Evolutionary conservation across 2,797 vertebrate genomes (phyloP).

Genomic region (Knipowitschia caucasica): DNA sequence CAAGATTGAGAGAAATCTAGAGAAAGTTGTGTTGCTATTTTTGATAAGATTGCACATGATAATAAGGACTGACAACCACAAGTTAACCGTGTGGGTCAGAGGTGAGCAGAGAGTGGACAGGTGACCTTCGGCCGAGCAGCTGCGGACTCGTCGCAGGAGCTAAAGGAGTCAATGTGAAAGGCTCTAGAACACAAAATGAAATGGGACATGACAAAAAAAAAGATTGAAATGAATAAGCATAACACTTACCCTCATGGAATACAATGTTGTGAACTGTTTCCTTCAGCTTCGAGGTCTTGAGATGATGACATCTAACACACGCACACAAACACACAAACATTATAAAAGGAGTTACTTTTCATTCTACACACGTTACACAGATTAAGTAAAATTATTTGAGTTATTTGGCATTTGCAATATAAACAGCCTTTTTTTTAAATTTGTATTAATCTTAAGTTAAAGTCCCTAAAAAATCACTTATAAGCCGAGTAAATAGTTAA

Average conservation of each 20-base stretch:
- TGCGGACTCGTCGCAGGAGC: slow-evolving; percentile 41
- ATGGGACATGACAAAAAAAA: background rate
- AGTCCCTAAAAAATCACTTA: too few species aligned
- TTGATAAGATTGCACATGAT: background rate
- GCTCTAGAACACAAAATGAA: slow-evolving; percentile 37
- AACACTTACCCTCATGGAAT: slow-evolving; percentile 68
- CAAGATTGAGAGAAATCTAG: slow-evolving; percentile 38
- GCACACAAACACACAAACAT: slow-evolving; percentile 47
- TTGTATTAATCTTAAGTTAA: too few species aligned
- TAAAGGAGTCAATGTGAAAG: slow-evolving; percentile 23
- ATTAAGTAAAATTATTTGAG: too few species aligned
- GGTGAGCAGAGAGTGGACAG: slow-evolving; percentile 80
- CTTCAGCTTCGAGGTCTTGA: slow-evolving; percentile 47
- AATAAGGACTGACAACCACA: background rate
- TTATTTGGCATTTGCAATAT: too few species aligned
- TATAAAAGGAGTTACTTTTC: slow-evolving; percentile 7
- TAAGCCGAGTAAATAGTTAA: too few species aligned
- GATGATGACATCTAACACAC: slow-evolving; percentile 54
- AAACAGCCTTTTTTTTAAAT: too few species aligned
- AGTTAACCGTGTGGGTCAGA: slow-evolving; percentile 52
- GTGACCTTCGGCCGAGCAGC: slow-evolving; percentile 67
- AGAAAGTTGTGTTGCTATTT: background rate
- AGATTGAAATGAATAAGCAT: background rate
- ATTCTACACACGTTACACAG: too few species aligned
- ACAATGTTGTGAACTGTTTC: slow-evolving; percentile 40